Percentiles rank a stretch among this genome's conserved stretches.
phyloP scores from a whole-genome alignment of 2,113 vertebrate species.

The Pluvialis apricaria region DNA sequence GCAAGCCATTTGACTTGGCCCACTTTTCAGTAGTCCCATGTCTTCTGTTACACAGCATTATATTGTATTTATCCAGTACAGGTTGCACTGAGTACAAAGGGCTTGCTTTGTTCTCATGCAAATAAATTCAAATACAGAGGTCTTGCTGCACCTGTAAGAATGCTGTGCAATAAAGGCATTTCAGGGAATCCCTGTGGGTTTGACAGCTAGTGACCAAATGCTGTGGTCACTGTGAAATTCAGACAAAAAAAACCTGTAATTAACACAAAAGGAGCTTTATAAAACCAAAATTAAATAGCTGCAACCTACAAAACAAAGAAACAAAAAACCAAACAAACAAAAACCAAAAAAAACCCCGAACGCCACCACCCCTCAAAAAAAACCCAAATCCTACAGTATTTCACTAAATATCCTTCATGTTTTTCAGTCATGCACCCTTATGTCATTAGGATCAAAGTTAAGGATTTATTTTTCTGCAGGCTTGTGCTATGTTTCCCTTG shows the following conservation, averaged over 20 bases:
- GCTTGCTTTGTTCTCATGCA: background rate
- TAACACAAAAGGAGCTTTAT: background rate
- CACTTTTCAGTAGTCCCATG: background rate
- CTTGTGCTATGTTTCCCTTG: background rate
- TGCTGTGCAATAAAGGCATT: background rate
- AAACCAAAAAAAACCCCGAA: background rate
- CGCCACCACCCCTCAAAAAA: background rate
- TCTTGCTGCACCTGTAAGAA: background rate
- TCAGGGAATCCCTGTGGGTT: background rate
- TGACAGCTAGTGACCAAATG: background rate
- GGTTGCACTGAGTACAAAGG: background rate
- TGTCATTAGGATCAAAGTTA: background rate
- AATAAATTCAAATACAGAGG: background rate
- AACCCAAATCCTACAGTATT: background rate
- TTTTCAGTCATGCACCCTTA: background rate
- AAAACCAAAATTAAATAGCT: background rate
- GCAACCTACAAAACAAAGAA: background rate
- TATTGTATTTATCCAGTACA: background rate
- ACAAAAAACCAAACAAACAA: background rate
- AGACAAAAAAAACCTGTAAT: background rate
- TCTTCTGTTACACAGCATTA: background rate
- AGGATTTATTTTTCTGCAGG: background rate
- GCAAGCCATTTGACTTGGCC: background rate
- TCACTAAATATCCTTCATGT: background rate
- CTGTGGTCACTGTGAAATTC: background rate